These are phyloP conservation scores for Musca vetustissima DNA, from an alignment of 1,140 invertebrate genomes.

Conservation along the genomic window DNA sequence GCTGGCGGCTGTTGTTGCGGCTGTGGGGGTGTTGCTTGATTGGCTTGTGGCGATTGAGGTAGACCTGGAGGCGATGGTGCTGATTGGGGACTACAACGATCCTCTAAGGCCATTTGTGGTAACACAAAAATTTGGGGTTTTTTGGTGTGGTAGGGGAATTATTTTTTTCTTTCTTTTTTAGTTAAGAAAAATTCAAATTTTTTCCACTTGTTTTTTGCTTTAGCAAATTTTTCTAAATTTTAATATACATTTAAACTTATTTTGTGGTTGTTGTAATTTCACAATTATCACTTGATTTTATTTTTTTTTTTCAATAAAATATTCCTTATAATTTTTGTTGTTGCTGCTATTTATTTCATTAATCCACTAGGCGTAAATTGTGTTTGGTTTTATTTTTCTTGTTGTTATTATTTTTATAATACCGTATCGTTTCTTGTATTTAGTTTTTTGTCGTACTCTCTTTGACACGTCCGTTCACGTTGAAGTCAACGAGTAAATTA, in stretches of 20 bases:
- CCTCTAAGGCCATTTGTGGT: conserved; percentile 61
- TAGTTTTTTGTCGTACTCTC: conserved; percentile 6
- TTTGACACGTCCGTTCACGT: conserved; percentile 50
- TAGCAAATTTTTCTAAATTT: not conserved
- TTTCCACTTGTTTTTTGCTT: conserved; percentile 12
- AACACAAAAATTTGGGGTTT: not conserved
- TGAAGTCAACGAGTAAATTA: conserved; percentile 55
- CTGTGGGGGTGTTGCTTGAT: not conserved
- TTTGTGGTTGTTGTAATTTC: not conserved
- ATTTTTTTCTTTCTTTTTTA: conserved; percentile 4
- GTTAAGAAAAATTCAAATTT: conserved; percentile 14
- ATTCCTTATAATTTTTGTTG: conserved; percentile 9
- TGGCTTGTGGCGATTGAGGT: conserved; percentile 37
- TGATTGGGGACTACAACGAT: conserved; percentile 63
- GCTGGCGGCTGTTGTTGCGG: conserved; percentile 19
- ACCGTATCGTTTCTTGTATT: conserved; percentile 25
- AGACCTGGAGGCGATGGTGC: conserved; percentile 57
- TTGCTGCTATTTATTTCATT: not conserved
- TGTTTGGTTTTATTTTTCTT: conserved; percentile 17
- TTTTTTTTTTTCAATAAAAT: too few relatives aligned
- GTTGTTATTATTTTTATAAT: conserved; percentile 6
- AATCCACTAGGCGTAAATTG: conserved; percentile 4
- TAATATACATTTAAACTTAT: not conserved
- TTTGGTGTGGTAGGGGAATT: not conserved
- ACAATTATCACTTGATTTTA: conserved; percentile 10